Evolutionary conservation across 2,888 invertebrate species (phyloP).

Genomic region (Scaptomyza tumidula): DNA sequence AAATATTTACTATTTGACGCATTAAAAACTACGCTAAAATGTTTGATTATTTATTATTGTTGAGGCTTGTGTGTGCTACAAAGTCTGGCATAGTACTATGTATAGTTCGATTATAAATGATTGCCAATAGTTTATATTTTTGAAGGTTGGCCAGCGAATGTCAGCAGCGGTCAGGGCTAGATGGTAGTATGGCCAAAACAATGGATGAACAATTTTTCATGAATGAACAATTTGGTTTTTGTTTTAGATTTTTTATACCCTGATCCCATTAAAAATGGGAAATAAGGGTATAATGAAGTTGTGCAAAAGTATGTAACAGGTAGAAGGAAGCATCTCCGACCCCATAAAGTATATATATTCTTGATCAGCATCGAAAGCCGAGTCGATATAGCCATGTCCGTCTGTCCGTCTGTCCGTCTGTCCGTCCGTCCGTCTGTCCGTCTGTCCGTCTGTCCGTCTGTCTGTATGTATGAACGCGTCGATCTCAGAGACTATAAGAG

Average conservation of each 20-base stretch:
- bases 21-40: constrained; percentile 34
- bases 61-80: constrained; percentile 26
- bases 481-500: too few species aligned
- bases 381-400: too few species aligned
- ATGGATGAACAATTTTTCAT: constrained; percentile 29
- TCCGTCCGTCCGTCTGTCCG: too few species aligned
- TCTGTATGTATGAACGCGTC: too few species aligned
- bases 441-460: too few species aligned
- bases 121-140: constrained; percentile 23
- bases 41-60: constrained; percentile 61
- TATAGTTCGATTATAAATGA: constrained; percentile 30
- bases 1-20: constrained; percentile 70
- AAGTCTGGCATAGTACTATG: constrained; percentile 6
- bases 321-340: too few species aligned
- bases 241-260: background rate
- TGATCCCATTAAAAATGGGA: too few species aligned
- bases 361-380: too few species aligned
- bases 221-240: constrained; percentile 34
- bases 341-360: too few species aligned
- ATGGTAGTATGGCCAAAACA: constrained; percentile 21
- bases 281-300: too few species aligned
- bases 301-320: too few species aligned
- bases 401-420: too few species aligned
- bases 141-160: constrained; percentile 63
- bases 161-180: constrained; percentile 63